phyloP scores from a whole-genome alignment of 2,888 invertebrate genomes.

The Crepidodera aurea region DNA sequence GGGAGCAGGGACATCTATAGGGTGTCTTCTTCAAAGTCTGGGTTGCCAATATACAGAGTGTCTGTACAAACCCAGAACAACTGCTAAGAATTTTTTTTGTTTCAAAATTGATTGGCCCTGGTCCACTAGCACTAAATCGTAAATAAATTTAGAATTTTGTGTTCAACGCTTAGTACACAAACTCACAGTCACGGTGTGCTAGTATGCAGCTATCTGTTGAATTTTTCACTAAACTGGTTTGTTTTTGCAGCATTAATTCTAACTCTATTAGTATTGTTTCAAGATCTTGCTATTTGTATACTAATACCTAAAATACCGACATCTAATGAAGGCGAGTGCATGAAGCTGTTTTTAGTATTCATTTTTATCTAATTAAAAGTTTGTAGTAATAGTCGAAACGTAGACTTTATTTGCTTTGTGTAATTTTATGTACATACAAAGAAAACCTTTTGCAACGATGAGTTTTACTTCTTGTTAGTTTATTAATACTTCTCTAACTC shows the following conservation, averaged over 20 bases:
- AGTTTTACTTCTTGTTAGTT: neutral
- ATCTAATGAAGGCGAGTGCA: neutral
- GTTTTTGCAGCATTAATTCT: conserved; percentile 11
- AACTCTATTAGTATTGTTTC: conserved; percentile 13
- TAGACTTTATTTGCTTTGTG: conserved; percentile 1
- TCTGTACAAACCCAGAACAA: no score
- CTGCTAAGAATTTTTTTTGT: no score
- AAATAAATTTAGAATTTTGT: neutral
- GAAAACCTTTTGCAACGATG: neutral
- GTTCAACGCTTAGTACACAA: conserved; percentile 4
- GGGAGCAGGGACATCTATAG: no score
- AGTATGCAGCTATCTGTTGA: conserved; percentile 17
- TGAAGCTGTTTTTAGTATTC: conserved; percentile 4
- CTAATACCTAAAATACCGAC: neutral
- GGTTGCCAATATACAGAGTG: no score
- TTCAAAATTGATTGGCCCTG: no score
- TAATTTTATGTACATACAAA: neutral
- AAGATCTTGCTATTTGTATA: conserved; percentile 16
- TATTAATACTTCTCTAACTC: conserved; percentile 1
- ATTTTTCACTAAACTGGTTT: conserved; percentile 12
- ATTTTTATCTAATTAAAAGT: conserved; percentile 2
- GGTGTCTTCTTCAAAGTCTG: no score
- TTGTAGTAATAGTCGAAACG: neutral
- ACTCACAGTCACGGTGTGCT: conserved; percentile 2
- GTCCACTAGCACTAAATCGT: no score